Base-by-base conservation (phyloP, 2,113 vertebrate genomes). In the Catagonus wagneri region DNA sequence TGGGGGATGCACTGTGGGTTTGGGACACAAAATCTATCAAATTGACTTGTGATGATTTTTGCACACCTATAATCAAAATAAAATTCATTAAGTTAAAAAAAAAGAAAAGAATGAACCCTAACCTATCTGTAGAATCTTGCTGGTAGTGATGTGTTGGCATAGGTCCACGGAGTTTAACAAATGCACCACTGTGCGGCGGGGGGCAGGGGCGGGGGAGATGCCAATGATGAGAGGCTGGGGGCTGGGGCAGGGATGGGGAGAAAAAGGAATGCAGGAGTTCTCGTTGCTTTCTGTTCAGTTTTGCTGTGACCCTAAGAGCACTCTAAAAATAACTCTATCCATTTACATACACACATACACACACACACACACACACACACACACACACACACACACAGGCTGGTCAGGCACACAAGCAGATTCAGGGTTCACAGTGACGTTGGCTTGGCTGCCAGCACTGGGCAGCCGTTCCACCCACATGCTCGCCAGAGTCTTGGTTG, bases 151-250 rank as follows among this genome's bases (percentile, higher is more conserved):
- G 36, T 12, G 20, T 69, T 10, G 20, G 1, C 2, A 20, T 3
- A n/a, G 78, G 10, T 56, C 74, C 32, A 0, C 9, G 2, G 61
- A 36, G 1, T n/a, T 23, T 32, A 10, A 56, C 13, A 23, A 65
- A 32, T 12, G 75, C 2, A 23, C 27, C 22, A 0, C 44, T 60
- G 20, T 34, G 75, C 29, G 75, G 4, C 1, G 0, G 34, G 27
- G 44, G 23, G 4, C 0, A 1, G 7, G 9, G 10, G 8, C 3
- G 4, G 3, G 25, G 69, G 32, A 29, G 3, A 6, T 4, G 20
- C 2, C 29, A 36, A 14, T 6, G 61, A 50, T 6, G n/a, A 0
- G 22, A 81, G 52, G 25, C 27, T 14, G 44, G 19, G 17, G 36
- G 8, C 3, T 5, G 19, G 52, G 9, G 66, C n/a, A 25, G 25